A percentile compares a stretch with the other conserved stretches of the same genome.
phyloP scores from a whole-genome alignment of 2,113 vertebrate species.

The Nothobranchius furzeri region DNA sequence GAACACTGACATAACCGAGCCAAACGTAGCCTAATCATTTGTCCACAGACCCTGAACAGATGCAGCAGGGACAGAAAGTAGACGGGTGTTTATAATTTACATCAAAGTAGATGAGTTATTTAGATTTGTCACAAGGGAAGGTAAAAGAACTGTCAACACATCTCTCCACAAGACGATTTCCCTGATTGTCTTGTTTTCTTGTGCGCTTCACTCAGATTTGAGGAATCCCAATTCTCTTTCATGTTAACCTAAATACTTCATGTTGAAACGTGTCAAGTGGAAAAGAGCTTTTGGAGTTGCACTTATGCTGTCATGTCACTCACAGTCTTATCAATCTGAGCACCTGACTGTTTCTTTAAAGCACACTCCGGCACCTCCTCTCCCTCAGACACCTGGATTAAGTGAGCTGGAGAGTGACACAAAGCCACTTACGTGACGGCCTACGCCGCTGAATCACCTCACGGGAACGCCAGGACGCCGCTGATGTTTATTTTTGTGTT shows the following conservation, averaged over 20 bases:
- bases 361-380: conserved; percentile 31
- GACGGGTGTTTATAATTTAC: too few relatives aligned
- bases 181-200: too few relatives aligned
- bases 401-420: conserved; percentile 56
- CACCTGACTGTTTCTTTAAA: conserved; percentile 41
- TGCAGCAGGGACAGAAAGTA: too few relatives aligned
- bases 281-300: neutral
- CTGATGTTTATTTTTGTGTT: conserved; percentile 34
- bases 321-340: conserved; percentile 46
- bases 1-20: too few relatives aligned
- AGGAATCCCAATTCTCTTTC: neutral
- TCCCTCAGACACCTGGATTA: conserved; percentile 57
- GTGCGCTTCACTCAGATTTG: neutral
- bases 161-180: too few relatives aligned
- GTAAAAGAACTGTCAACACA: too few relatives aligned
- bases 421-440: conserved; percentile 58
- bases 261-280: neutral
- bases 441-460: conserved; percentile 46
- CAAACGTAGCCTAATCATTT: too few relatives aligned
- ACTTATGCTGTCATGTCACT: neutral
- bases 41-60: too few relatives aligned
- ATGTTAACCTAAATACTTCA: neutral
- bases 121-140: too few relatives aligned
- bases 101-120: too few relatives aligned
- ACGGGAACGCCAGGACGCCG: conserved; percentile 3